A percentile compares a stretch with the other conserved stretches of the same genome.
phyloP scores from a whole-genome alignment of 2,888 invertebrate genomes.

The Tricholauxania praeusta region DNA sequence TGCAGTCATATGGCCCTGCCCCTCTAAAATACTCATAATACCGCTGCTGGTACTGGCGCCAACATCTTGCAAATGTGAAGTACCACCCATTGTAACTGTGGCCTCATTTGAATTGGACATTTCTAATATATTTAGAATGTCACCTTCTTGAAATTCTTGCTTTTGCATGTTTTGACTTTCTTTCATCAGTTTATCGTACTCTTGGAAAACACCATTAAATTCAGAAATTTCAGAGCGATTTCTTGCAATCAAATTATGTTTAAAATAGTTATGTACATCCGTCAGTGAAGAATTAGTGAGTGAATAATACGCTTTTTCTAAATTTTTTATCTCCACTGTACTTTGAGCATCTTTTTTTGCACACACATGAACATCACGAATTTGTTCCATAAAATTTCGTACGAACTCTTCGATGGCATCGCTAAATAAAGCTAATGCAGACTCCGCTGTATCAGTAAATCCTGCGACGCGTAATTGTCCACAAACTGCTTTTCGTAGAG shows the following conservation, averaged over 20 bases:
- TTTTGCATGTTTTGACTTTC: constrained; percentile 66
- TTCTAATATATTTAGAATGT: constrained; percentile 63
- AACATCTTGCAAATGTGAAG: background rate
- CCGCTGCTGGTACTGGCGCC: background rate
- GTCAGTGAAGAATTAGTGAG: constrained; percentile 62
- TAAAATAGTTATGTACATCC: constrained; percentile 65
- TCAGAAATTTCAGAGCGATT: constrained; percentile 64
- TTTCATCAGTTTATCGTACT: constrained; percentile 67
- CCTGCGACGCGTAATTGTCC: constrained; percentile 65
- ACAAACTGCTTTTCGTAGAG: constrained; percentile 63
- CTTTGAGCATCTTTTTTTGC: constrained; percentile 48
- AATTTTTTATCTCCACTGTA: constrained; percentile 51
- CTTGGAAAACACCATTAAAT: constrained; percentile 63
- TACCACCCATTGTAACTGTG: constrained; percentile 24
- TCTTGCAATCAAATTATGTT: constrained; percentile 62
- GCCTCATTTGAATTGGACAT: constrained; percentile 51
- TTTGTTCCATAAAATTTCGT: constrained; percentile 56
- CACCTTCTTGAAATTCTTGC: constrained; percentile 61
- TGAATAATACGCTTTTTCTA: constrained; percentile 62
- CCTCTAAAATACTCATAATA: constrained; percentile 26
- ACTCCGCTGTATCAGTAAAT: constrained; percentile 64
- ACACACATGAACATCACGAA: constrained; percentile 53
- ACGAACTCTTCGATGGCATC: constrained; percentile 65
- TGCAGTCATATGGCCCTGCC: constrained; percentile 30
- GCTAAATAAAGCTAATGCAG: constrained; percentile 59